phyloP scores from a whole-genome alignment of 2,113 vertebrate species.

The Monopterus albus region DNA sequence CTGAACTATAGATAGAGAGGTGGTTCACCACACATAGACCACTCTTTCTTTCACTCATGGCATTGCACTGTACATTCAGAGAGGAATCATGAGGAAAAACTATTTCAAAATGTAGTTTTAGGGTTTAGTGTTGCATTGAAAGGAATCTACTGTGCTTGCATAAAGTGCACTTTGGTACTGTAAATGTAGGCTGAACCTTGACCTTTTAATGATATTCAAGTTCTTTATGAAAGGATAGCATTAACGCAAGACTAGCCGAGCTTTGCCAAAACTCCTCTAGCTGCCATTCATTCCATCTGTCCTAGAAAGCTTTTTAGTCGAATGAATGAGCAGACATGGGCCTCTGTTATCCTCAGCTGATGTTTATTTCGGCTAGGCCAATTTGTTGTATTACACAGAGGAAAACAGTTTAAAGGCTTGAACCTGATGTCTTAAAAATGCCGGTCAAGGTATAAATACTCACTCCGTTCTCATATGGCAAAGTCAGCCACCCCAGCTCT shows the following conservation, averaged over 20 bases:
- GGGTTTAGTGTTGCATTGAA: conserved; percentile 29
- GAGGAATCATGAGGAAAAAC: neutral
- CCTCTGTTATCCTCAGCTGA: conserved; percentile 14
- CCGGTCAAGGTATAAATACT: conserved; percentile 78
- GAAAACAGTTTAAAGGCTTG: conserved; percentile 16
- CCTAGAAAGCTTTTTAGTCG: conserved; percentile 36
- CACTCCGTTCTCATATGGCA: conserved; percentile 90
- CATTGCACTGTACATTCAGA: conserved; percentile 20
- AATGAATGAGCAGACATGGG: conserved; percentile 26
- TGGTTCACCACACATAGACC: conserved; percentile 60
- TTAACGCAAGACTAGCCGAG: conserved; percentile 52
- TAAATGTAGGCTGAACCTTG: conserved; percentile 59
- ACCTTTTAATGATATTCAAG: conserved; percentile 68
- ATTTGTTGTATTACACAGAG: neutral
- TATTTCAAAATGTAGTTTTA: conserved; percentile 8
- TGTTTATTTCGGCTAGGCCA: no score
- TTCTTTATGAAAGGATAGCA: conserved; percentile 68
- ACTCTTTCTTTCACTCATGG: conserved; percentile 34
- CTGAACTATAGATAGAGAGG: conserved; percentile 82
- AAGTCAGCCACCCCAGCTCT: conserved; percentile 93
- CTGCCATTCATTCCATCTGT: conserved; percentile 69
- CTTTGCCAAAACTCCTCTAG: conserved; percentile 62
- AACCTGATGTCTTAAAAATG: conserved; percentile 66
- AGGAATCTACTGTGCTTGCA: conserved; percentile 20
- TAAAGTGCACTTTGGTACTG: conserved; percentile 29